Evolutionary conservation across 2,888 invertebrate genomes (phyloP).

Genomic region (Lochmaea capreae): DNA sequence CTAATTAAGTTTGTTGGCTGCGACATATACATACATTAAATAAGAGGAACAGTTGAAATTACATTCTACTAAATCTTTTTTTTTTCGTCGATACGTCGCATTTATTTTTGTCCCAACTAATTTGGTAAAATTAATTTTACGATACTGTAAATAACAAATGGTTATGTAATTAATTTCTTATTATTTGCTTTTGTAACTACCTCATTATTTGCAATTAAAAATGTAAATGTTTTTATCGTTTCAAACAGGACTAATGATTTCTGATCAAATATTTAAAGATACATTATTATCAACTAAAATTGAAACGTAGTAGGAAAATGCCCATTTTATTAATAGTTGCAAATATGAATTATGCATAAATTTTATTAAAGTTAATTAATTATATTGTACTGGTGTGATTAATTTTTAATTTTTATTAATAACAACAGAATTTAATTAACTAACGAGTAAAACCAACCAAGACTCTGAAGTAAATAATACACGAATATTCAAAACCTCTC

Average conservation of each 20-base stretch:
- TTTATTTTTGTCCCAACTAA: background rate
- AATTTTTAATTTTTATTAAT: background rate
- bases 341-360: background rate
- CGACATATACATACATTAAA: too few relatives aligned
- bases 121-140: background rate
- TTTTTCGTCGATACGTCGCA: background rate
- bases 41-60: too few relatives aligned
- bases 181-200: slow-evolving; percentile 1
- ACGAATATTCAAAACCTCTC: too few relatives aligned
- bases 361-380: background rate
- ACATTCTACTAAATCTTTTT: too few relatives aligned
- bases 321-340: background rate
- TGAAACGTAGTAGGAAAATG: background rate
- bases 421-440: background rate
- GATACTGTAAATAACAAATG: background rate
- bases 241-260: background rate
- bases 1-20: too few relatives aligned
- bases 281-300: background rate
- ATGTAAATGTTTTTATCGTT: slow-evolving; percentile 9
- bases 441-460: too few relatives aligned
- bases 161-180: background rate
- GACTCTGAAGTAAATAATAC: too few relatives aligned
- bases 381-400: background rate
- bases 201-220: background rate
- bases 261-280: background rate